These are phyloP conservation scores for Bombus superbus DNA, from an alignment of 1,140 invertebrate species.

Conservation along the genomic window DNA sequence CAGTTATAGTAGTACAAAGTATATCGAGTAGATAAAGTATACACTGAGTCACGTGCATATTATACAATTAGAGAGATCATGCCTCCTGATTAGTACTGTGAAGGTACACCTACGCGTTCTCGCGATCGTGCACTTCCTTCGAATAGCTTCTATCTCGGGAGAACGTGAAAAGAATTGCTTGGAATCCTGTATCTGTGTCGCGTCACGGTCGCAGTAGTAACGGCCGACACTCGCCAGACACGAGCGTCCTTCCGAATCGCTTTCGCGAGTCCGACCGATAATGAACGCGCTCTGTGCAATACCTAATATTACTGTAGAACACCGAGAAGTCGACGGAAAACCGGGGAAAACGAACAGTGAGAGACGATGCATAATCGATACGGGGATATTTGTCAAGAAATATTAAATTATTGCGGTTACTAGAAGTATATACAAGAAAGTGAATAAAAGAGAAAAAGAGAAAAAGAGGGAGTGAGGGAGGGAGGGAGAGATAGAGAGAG, in stretches of 20 bases:
- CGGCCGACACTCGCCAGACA: conserved; percentile 20
- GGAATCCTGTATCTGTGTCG: neutral
- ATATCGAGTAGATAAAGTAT: conserved; percentile 40
- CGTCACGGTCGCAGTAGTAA: conserved; percentile 22
- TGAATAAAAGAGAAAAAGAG: neutral
- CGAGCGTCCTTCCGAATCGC: neutral
- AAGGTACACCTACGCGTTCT: conserved; percentile 24
- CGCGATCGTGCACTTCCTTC: conserved; percentile 11
- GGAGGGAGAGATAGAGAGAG: neutral
- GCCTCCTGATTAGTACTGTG: conserved; percentile 48
- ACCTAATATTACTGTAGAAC: conserved; percentile 18
- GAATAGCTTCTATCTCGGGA: neutral
- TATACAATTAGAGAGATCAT: conserved; percentile 56
- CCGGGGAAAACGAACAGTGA: neutral
- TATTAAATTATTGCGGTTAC: neutral
- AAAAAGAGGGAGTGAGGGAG: neutral
- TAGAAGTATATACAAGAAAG: conserved; percentile 19
- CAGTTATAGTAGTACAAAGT: conserved; percentile 27
- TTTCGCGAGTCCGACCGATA: neutral
- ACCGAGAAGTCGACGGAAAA: conserved; percentile 21
- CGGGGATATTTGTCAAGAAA: neutral
- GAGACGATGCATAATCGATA: conserved; percentile 6
- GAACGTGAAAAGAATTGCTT: neutral
- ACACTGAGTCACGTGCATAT: conserved; percentile 60
- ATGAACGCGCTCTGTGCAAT: neutral